Conservation (phyloP, 2,888 invertebrate genomes). For the Psylliodes chrysocephalus region DNA sequence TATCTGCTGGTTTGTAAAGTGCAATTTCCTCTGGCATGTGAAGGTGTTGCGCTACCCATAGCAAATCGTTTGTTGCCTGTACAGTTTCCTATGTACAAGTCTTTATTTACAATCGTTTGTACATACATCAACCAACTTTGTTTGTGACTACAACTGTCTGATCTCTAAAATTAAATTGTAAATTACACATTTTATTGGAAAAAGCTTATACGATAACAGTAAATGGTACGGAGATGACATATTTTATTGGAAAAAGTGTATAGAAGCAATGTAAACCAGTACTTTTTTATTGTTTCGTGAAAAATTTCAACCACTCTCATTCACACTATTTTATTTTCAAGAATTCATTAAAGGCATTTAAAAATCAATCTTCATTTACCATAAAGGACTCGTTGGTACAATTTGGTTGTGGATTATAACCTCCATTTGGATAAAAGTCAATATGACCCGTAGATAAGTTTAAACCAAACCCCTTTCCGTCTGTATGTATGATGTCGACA, state of each 20-base stretch:
- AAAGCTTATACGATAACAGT: too few species aligned
- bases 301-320: too few species aligned
- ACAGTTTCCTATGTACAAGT: background rate
- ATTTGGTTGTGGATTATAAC: background rate
- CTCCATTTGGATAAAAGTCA: constrained; percentile 9
- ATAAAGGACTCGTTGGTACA: background rate
- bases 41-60: background rate
- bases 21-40: background rate
- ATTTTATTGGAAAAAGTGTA: too few species aligned
- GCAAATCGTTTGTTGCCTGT: background rate
- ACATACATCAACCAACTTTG: background rate
- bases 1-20: background rate
- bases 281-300: too few species aligned
- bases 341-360: too few species aligned
- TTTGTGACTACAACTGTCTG: background rate
- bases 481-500: constrained; percentile 1
- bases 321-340: too few species aligned
- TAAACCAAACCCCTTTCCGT: background rate
- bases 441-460: background rate
- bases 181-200: background rate
- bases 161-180: background rate
- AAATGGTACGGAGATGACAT: too few species aligned
- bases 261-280: too few species aligned
- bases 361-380: too few species aligned
- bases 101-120: background rate